phyloP scores from a whole-genome alignment of 2,113 vertebrate species.

The Tringa solitaria region DNA sequence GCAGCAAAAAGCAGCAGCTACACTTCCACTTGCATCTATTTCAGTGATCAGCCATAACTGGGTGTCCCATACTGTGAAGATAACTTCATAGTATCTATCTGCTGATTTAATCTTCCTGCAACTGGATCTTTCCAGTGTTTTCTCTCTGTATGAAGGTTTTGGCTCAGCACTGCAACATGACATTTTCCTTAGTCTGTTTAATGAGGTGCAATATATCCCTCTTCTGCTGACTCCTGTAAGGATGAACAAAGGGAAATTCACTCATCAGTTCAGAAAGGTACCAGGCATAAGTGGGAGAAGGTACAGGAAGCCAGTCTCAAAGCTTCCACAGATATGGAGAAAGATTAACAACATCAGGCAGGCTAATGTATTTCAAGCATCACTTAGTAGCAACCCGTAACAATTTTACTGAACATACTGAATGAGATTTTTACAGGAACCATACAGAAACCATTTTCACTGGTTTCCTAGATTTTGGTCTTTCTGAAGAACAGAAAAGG shows the following conservation, averaged over 20 bases:
- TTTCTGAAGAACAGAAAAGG: background rate
- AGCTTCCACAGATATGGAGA: background rate
- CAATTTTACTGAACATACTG: background rate
- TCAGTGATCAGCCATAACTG: background rate
- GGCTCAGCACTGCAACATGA: background rate
- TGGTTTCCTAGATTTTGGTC: background rate
- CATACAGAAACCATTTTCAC: too few relatives aligned
- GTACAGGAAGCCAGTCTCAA: background rate
- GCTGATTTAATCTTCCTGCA: background rate
- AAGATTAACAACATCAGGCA: slow-evolving; percentile 12
- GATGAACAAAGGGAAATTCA: background rate
- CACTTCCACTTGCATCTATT: background rate
- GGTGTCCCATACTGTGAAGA: too few relatives aligned
- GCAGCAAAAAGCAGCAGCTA: background rate
- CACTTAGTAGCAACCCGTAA: background rate
- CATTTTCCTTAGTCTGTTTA: background rate
- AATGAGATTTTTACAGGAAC: background rate
- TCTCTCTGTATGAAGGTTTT: background rate
- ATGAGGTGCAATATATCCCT: background rate
- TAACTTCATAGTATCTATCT: background rate
- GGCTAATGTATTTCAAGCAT: background rate
- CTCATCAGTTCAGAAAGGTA: background rate
- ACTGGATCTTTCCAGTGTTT: background rate
- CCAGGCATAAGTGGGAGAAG: background rate
- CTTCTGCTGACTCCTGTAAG: background rate